Evolutionary conservation across 2,113 vertebrate genomes (phyloP).

Genomic region (Athene cunicularia): DNA sequence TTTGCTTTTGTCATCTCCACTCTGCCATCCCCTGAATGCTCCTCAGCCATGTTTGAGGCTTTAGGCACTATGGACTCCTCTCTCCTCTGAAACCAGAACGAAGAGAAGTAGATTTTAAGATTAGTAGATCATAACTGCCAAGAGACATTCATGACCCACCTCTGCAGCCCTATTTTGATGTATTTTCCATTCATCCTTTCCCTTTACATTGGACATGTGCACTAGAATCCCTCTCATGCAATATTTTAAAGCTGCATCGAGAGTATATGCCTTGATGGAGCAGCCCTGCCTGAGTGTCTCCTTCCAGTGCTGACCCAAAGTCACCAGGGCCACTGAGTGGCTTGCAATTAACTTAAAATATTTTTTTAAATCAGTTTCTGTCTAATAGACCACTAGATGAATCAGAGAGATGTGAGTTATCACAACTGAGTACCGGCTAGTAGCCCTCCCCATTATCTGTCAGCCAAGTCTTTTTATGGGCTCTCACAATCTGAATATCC

Average conservation of each 20-base stretch:
- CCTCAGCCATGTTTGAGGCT: neutral
- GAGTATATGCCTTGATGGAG: neutral
- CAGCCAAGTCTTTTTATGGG: neutral
- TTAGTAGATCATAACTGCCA: neutral
- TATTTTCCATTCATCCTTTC: neutral
- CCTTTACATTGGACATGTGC: neutral
- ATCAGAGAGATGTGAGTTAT: neutral
- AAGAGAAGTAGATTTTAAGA: neutral
- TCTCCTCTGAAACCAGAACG: neutral
- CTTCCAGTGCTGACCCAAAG: neutral
- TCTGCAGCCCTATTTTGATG: neutral
- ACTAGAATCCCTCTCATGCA: neutral
- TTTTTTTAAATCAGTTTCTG: neutral
- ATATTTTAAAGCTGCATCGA: neutral
- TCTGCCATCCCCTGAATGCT: neutral
- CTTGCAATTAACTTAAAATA: neutral
- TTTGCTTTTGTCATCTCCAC: neutral
- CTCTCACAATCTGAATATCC: neutral
- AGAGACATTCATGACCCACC: neutral
- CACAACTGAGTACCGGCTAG: neutral
- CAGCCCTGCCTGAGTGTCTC: neutral
- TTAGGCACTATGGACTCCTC: neutral
- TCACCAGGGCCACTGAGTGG: neutral
- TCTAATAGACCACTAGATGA: neutral
- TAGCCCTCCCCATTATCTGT: neutral